phyloP scores from a whole-genome alignment of 2,888 invertebrate genomes.

The Rhimphoctona megacephalus region DNA sequence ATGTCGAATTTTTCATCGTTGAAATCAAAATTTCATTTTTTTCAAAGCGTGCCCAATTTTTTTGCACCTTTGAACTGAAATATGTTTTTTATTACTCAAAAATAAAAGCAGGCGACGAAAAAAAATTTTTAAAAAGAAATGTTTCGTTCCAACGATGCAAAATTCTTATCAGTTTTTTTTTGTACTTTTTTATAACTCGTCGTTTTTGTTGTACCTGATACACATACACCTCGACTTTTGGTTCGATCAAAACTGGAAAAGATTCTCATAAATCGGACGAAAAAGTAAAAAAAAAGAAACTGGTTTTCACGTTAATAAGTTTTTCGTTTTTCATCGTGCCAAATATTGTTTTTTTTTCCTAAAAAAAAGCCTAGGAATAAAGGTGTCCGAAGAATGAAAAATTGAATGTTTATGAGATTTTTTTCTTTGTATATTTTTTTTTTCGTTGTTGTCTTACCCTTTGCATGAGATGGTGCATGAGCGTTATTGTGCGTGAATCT shows the following conservation, averaged over 20 bases:
- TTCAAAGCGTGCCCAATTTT: no score
- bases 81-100: background rate
- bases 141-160: background rate
- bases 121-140: background rate
- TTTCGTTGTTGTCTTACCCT: conserved; percentile 16
- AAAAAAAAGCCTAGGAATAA: no score
- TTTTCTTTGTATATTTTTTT: background rate
- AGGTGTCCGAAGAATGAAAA: no score
- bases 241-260: background rate
- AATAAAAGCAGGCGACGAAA: background rate
- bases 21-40: background rate
- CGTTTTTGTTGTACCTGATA: background rate
- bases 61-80: no score
- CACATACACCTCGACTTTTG: background rate
- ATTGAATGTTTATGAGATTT: no score
- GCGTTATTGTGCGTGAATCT: conserved; percentile 73
- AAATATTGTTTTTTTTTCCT: no score
- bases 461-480: conserved; percentile 72
- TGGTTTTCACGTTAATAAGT: background rate
- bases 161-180: background rate
- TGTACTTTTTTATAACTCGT: background rate
- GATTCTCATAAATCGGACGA: background rate
- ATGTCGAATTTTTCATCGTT: background rate
- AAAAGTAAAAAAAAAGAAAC: background rate
- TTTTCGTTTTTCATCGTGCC: no score